Evolutionary conservation across 1,140 invertebrate genomes (phyloP), one percentile per base, ranked within the genome.

Genomic region (Cyphomyrmex costatus): DNA sequence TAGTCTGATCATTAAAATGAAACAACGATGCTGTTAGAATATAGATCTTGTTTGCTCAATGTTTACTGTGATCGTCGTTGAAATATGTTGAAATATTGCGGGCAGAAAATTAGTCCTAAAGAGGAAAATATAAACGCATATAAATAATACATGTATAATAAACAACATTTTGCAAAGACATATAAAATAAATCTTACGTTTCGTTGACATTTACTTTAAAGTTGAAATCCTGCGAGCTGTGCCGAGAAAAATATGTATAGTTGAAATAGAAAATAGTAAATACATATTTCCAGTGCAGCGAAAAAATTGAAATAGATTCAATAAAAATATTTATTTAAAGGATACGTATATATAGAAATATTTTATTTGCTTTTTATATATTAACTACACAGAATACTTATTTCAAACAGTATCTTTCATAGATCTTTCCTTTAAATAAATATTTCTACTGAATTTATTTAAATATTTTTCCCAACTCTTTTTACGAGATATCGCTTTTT

Each of bases 1-100:
- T 56, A 68, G n/a, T 53, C 46, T 24, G 49, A 14, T 70, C 65
- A 56, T 80, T 80, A 80, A 80, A 70, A 70, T 70, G 65, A 19
- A 80, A 70, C 33, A 36, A 33, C 65, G 12, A 56, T 68, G 46
- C 19, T 21, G 16, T 49, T 30, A 14, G 12, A n/a, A 46, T 30
- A 5, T 36, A 42, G 21, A 68, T 14, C 2, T 66, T n/a, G n/a
- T n/a, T 33, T 77, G 33, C 36, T n/a, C 33, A 56, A 56, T 24
- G 19, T 78, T 65, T 27, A 3, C 33, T 46, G 14, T n/a, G 24
- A 24, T 53, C 10, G 5, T 4, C 51, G 30, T 56, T 70, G 63
- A 79, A 66, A 68, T 42, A 42, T 63, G 61, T 68, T 42, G 12
- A 49, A 78, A 63, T 49, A 61, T 78, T 27, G 12, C 36, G 1